A percentile compares a stretch with the other conserved stretches of the same genome.
These are phyloP conservation scores for Bovichtus diacanthus DNA, from an alignment of 2,797 vertebrate species.

Conservation along the genomic window DNA sequence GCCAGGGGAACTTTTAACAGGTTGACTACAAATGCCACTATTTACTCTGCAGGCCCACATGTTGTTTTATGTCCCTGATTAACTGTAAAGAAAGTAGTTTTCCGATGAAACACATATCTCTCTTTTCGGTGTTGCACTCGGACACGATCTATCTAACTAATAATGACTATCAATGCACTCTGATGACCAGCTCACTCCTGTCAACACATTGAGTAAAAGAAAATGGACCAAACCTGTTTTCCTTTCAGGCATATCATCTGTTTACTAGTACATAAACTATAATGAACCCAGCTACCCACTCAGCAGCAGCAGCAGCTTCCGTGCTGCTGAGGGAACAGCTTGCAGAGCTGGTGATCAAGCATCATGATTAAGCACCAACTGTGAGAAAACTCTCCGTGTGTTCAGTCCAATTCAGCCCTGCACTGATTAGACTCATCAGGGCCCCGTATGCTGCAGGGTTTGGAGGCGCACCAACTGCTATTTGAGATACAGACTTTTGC, in stretches of 20 bases:
- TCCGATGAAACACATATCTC: conserved; percentile 25
- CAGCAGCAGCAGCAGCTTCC: conserved; percentile 61
- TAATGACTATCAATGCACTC: conserved; percentile 7
- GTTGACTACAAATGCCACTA: conserved; percentile 44
- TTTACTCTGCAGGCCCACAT: conserved; percentile 40
- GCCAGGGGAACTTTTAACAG: conserved; percentile 13
- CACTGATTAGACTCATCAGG: conserved; percentile 79
- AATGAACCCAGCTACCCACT: conserved; percentile 67
- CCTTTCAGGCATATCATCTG: conserved; percentile 64
- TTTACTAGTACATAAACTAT: conserved; percentile 75
- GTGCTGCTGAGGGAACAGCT: conserved; percentile 75
- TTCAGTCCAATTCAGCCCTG: conserved; percentile 76
- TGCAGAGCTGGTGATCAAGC: conserved; percentile 82
- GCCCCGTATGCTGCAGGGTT: conserved; percentile 71
- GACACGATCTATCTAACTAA: background rate
- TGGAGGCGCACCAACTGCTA: conserved; percentile 63
- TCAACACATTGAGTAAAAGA: conserved; percentile 29
- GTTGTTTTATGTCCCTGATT: conserved; percentile 16
- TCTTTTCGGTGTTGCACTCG: background rate
- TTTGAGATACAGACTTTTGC: conserved; percentile 62
- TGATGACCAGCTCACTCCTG: conserved; percentile 28
- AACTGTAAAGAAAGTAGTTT: conserved; percentile 11
- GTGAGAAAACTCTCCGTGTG: conserved; percentile 76
- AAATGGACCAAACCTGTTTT: conserved; percentile 42
- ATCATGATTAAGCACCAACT: conserved; percentile 84